Evolutionary conservation across 2,888 invertebrate genomes (phyloP).

Genomic region (Cataglyphis albicans): DNA sequence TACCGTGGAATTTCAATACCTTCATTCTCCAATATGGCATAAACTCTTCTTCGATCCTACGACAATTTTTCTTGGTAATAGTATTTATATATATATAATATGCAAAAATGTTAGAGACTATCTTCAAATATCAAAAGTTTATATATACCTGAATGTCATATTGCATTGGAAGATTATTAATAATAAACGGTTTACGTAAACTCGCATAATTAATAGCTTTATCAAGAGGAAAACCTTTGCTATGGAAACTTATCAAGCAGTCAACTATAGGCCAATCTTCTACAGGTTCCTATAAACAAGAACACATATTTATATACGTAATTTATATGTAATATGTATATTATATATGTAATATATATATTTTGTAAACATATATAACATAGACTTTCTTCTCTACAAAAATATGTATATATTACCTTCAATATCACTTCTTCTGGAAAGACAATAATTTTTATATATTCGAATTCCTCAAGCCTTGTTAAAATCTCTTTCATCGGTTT

Average conservation of each 20-base stretch:
- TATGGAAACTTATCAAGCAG: slow-evolving; percentile 99
- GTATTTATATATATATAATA: slow-evolving; percentile 5
- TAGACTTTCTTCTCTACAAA: not conserved
- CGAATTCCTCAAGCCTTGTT: slow-evolving; percentile 97
- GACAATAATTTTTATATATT: slow-evolving; percentile 97
- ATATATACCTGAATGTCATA: slow-evolving; percentile 96
- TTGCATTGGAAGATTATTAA: slow-evolving; percentile 99
- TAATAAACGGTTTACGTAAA: slow-evolving; percentile 97
- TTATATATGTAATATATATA: not conserved
- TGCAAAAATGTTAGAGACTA: slow-evolving; percentile 12
- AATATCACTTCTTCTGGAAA: slow-evolving; percentile 98
- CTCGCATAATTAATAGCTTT: slow-evolving; percentile 99
- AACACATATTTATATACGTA: not conserved
- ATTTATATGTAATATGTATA: not conserved
- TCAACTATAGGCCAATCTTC: slow-evolving; percentile 99
- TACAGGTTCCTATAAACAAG: slow-evolving; percentile 91
- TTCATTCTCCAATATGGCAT: slow-evolving; percentile 96
- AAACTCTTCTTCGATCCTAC: slow-evolving; percentile 96
- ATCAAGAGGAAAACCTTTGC: slow-evolving; percentile 98
- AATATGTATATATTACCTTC: slow-evolving; percentile 88
- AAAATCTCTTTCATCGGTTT: slow-evolving; percentile 99
- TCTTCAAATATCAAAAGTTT: slow-evolving; percentile 33
- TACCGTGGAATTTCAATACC: slow-evolving; percentile 99
- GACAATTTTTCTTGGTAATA: slow-evolving; percentile 38
- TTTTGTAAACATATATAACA: not conserved